Evolutionary conservation across 2,888 invertebrate species (phyloP).

Genomic region (Drosophila peninsularis): DNA sequence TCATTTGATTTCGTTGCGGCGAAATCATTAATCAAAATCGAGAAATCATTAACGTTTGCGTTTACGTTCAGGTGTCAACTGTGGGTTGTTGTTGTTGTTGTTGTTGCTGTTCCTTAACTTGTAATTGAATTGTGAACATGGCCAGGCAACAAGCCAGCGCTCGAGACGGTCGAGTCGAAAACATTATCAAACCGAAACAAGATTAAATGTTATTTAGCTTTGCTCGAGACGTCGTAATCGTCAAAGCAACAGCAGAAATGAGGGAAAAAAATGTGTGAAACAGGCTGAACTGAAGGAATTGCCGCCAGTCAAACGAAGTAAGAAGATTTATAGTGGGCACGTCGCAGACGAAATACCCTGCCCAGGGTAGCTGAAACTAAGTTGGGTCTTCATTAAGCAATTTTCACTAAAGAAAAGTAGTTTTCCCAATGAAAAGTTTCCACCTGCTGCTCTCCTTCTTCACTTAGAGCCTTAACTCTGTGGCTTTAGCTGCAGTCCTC

Average conservation of each 20-base stretch:
- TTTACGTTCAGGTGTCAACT: constrained; percentile 68
- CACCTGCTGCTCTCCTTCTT: background rate
- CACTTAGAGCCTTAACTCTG: too few species aligned
- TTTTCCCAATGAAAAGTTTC: background rate
- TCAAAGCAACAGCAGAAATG: constrained; percentile 4
- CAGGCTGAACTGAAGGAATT: constrained; percentile 45
- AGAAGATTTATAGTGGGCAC: background rate
- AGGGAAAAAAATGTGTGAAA: constrained; percentile 59
- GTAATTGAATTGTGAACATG: constrained; percentile 78
- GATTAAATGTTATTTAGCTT: constrained; percentile 52
- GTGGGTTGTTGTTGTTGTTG: constrained; percentile 19
- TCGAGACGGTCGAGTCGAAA: constrained; percentile 14
- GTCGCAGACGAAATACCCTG: background rate
- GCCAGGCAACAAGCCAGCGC: constrained; percentile 12
- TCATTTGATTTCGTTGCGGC: constrained; percentile 50
- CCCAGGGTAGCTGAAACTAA: background rate
- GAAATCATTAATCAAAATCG: constrained; percentile 74
- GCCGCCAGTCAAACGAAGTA: constrained; percentile 39
- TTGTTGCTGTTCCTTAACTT: constrained; percentile 60
- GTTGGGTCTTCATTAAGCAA: background rate
- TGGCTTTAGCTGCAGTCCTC: too few species aligned
- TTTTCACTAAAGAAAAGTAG: background rate
- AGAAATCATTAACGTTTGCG: constrained; percentile 67
- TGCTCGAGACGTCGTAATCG: constrained; percentile 10
- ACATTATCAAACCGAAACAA: constrained; percentile 47